Evolutionary conservation across 2,797 vertebrate species (phyloP), one percentile per base, ranked within the genome.

Genomic region (Sciurus carolinensis): DNA sequence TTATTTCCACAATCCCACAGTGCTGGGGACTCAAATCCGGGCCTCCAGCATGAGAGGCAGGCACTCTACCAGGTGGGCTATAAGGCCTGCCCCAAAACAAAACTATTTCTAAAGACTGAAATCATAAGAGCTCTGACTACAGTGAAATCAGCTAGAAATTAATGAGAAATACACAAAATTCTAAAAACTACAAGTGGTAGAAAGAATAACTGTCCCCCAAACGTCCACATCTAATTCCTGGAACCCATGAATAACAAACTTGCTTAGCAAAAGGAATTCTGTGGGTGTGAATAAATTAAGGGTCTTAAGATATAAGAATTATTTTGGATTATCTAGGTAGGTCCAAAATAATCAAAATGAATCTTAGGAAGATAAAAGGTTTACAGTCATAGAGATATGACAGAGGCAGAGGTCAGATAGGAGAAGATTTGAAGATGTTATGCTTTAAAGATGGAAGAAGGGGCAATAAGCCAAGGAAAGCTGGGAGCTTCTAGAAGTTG

Each of bases 41-140:
- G 36, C 36, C 36, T 36, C 36, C 36, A 36, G 36, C 36, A 36
- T 36, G 36, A 36, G 36, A 36, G 36, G 36, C 36, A 36, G 36
- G 36, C 36, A 36, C 36, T 36, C 36, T 36, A 36, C 36, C 36
- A 36, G 36, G 36, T 36, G 36, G 36, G 36, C 36, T 36, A 36
- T 36, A 36, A 36, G 36, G 36, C 36, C 36, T 36, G 59, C 11
- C 50, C 50, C n/a, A 84, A 87, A 84, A 50, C 22, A 73, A 93
- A 81, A 69, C 39, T 71, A 86, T 82, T 59, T 71, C 36, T 81
- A 59, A 95, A 95, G 44, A 82, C 7, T 80, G 28, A 92, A 94
- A 77, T 83, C 42, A 73, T n/a, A 90, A 92, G 50, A 90, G 9
- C 14, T 79, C 20, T 69, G 54, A 90, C 54, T 28, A 92, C 9